Base-by-base conservation (phyloP, 2,888 invertebrate genomes). In the Mylabris sibirica region DNA sequence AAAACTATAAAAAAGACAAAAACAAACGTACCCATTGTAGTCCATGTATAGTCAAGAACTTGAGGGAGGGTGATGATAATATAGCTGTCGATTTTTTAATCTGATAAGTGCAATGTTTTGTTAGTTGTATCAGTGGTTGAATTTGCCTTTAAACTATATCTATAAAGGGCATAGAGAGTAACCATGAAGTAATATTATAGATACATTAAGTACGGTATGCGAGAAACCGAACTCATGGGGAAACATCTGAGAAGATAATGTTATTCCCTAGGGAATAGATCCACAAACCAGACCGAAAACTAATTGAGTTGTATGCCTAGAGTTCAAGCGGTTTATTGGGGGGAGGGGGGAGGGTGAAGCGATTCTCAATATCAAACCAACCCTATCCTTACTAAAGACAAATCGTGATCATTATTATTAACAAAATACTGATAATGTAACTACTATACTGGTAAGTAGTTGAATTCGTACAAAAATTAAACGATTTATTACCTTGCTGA, bases 291-390 rank as follows among this genome's bases (percentile, higher is more conserved):
- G 76, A 79, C 79, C 78, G 76, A 77, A 77, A 79, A 79, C 81
- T 81, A 81, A 81, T 81, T 81, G 81, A 80, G 81, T 80, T 79
- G 81, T 77, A 78, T 80, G 80, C 61, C 77, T 78, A 72, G 76
- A 72, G 71, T 75, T 74, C 72, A 63, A 68, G 44, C 63, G 62
- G 57, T 44, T 8, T 17, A 17, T 2, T 20, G 20, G n/a, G n/a
- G 30, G 30, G 0, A 12, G n/a, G 8, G 20, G 20, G 22, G 9
- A 12, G 1, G 20, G 20, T 20, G 8, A n/a, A 44, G 60, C 65
- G 68, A 75, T 74, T 71, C 74, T 74, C 72, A 74, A 80, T 79
- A 78, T 71, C 77, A 78, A 80, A 78, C 77, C 74, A 74, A 72
- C 68, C 71, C 69, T 72, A 68, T 72, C 69, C 68, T 73, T 72